Conservation (phyloP, 2,888 invertebrate genomes). For the Lamellibrachia satsuma region DNA sequence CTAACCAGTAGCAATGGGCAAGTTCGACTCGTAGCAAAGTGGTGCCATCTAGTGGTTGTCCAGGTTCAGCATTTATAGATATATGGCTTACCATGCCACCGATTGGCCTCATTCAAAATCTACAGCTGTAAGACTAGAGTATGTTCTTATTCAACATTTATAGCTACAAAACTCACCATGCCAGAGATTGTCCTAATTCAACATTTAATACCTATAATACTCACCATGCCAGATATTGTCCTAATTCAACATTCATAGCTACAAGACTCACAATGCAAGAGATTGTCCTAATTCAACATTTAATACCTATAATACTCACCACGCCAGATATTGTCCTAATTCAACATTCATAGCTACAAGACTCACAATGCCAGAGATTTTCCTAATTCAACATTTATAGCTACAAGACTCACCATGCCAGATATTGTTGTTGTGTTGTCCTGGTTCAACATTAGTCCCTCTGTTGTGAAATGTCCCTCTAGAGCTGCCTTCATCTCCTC, state of each 20-base stretch:
- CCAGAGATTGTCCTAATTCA: too few relatives aligned
- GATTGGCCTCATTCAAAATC: too few relatives aligned
- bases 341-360: not conserved
- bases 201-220: too few relatives aligned
- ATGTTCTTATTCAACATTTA: not conserved
- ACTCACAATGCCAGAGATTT: not conserved
- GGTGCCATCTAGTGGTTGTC: not conserved
- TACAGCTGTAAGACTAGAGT: too few relatives aligned
- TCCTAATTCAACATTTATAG: not conserved
- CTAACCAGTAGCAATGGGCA: too few relatives aligned
- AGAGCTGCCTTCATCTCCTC: constrained; percentile 94
- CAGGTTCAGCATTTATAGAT: too few relatives aligned
- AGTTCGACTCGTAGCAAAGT: not conserved
- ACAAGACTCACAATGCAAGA: not conserved
- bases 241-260: not conserved
- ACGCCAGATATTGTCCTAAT: not conserved
- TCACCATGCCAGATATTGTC: too few relatives aligned
- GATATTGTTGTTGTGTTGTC: constrained; percentile 86
- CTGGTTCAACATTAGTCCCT: constrained; percentile 98
- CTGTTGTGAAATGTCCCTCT: constrained; percentile 97
- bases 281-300: not conserved
- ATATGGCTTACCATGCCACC: too few relatives aligned
- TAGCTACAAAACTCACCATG: not conserved
- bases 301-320: not conserved
- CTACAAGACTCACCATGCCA: constrained; percentile 75